Percentiles rank a stretch among this genome's conserved stretches.
Evolutionary conservation across 2,797 vertebrate species (phyloP).

Genomic region (Iguana delicatissima): DNA sequence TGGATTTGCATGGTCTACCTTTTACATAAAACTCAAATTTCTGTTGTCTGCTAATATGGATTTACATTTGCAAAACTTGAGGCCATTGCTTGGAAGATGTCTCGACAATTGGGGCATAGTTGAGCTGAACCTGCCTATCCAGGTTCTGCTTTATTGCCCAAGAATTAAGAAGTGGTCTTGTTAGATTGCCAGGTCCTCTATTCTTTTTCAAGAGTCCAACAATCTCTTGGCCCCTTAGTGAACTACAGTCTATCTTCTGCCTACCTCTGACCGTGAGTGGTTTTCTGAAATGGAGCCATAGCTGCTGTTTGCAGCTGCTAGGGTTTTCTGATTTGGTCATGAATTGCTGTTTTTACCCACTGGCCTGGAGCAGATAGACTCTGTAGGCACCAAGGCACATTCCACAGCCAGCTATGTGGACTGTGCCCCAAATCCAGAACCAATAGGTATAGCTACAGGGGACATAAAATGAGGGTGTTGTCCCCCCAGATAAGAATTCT

Average conservation of each 20-base stretch:
- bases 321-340: neutral
- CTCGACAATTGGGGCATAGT: too few species aligned
- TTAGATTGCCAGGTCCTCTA: neutral
- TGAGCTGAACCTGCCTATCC: too few species aligned
- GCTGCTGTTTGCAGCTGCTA: neutral
- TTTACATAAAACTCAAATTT: neutral
- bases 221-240: neutral
- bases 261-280: neutral
- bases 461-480: too few species aligned
- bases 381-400: neutral
- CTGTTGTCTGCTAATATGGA: too few species aligned
- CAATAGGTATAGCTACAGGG: neutral
- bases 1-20: neutral
- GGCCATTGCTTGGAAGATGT: neutral
- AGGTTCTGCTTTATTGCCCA: neutral
- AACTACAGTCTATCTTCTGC: too few species aligned
- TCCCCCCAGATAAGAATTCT: too few species aligned
- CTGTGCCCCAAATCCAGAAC: neutral
- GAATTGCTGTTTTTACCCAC: neutral
- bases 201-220: neutral
- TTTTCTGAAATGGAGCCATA: neutral
- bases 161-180: neutral
- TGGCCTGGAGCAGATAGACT: neutral
- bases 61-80: neutral
- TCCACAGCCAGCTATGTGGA: neutral